Base-by-base conservation (phyloP, 2,113 vertebrate genomes). In the Neomonachus schauinslandi region DNA sequence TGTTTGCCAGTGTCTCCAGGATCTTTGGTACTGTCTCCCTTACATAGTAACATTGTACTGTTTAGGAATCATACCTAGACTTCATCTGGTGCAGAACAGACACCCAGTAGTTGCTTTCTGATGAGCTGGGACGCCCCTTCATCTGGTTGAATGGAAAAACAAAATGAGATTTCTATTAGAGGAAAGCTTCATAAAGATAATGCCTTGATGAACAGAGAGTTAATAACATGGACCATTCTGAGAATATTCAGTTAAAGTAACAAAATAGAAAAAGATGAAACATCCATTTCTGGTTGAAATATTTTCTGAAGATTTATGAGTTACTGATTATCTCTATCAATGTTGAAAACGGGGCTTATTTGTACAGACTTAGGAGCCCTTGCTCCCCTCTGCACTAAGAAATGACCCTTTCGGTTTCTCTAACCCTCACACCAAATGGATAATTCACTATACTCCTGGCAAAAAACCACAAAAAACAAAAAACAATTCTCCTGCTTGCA, bases 81-180 rank as follows among this genome's bases (percentile, higher is more conserved):
- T 53, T 95, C 74, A 94, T 80, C 15, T 84, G 39, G 1, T 65
- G 1, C 31, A 79, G 61, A 71, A 91, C 1, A 89, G 36, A 69
- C 8, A 51, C 5, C 9, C 24, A 72, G 18, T 59, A 55, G 7
- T 79, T 76, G 5, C 26, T 92, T 81, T 19, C 14, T 89, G 42
- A 80, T 83, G 55, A 59, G 16, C 24, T 82, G 0, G 2, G 3
- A 55, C 82, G 57, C 94, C 26, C 9, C 7, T 82, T 63, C 49
- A 76, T 91, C 36, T 79, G 81, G 63, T 0, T 79, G 12, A 42
- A 81, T 0, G 51, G 14, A 71, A 82, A 96, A 95, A 42, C 8
- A 89, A 57, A 96, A 86, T 81, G 55, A 93, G 22, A 53, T 90
- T 95, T 90, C 21, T 74, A 87, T 5, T 57, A 77, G 16, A 92